Evolutionary conservation across 2,113 vertebrate species (phyloP).

Genomic region (Rhinolophus sinicus): DNA sequence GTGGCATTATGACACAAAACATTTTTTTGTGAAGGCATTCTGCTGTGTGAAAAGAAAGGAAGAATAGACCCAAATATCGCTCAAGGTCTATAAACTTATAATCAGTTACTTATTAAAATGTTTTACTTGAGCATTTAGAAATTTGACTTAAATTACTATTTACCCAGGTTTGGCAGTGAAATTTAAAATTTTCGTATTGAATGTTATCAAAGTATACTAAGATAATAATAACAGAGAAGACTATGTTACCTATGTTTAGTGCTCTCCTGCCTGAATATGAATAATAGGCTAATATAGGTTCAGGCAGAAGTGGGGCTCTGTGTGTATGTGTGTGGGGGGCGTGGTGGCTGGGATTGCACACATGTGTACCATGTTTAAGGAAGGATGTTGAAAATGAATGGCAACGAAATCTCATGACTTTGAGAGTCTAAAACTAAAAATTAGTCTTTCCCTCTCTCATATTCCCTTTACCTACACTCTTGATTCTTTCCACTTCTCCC

Average conservation of each 20-base stretch:
- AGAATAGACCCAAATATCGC: background rate
- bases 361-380: rapidly evolving
- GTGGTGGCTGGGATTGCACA: background rate
- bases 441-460: background rate
- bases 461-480: rapidly evolving
- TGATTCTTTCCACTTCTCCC: background rate
- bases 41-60: background rate
- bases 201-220: background rate
- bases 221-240: background rate
- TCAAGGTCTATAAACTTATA: background rate
- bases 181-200: background rate
- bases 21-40: background rate
- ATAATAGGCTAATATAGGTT: background rate
- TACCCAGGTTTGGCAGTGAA: background rate
- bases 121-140: slow-evolving; percentile 16
- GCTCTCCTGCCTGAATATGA: background rate
- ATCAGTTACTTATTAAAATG: background rate
- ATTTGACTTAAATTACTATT: background rate
- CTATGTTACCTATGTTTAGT: background rate
- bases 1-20: background rate
- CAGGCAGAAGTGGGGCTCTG: background rate
- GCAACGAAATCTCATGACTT: background rate
- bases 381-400: background rate
- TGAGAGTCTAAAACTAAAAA: background rate
- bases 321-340: background rate